A percentile compares a stretch with the other conserved stretches of the same genome.
phyloP scores from a whole-genome alignment of 2,888 invertebrate species.

The Eupithecia pulchellata region DNA sequence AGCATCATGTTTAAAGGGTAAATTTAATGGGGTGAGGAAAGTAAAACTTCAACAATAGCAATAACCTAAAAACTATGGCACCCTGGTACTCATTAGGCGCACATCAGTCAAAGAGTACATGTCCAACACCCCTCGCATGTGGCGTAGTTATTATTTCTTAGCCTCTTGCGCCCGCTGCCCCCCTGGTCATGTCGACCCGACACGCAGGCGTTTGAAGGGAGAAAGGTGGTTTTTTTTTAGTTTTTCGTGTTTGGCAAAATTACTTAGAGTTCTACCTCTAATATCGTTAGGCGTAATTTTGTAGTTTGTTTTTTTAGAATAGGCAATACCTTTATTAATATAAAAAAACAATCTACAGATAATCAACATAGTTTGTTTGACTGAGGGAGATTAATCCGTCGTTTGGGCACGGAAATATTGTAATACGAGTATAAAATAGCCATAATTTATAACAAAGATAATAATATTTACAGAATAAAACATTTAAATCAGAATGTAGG shows the following conservation, averaged over 20 bases:
- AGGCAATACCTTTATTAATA: too few species aligned
- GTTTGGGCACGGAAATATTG: too few species aligned
- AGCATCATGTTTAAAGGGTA: too few species aligned
- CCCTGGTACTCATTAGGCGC: slow-evolving; percentile 54
- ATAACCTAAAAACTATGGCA: slow-evolving; percentile 37
- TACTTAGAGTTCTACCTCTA: background rate
- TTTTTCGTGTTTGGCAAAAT: slow-evolving; percentile 4
- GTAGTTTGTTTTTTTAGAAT: background rate
- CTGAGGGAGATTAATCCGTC: too few species aligned
- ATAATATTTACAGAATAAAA: too few species aligned
- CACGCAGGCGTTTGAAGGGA: slow-evolving; percentile 28
- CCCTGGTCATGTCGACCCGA: slow-evolving; percentile 62
- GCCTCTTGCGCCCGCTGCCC: slow-evolving; percentile 58
- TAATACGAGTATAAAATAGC: too few species aligned
- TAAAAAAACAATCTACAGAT: too few species aligned
- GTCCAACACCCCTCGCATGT: slow-evolving; percentile 71
- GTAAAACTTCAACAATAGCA: background rate
- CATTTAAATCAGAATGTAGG: too few species aligned
- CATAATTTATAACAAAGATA: too few species aligned
- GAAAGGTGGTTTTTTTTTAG: slow-evolving; percentile 23
- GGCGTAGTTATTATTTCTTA: slow-evolving; percentile 81
- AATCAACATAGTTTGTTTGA: too few species aligned
- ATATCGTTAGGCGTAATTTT: background rate
- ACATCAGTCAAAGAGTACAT: slow-evolving; percentile 57
- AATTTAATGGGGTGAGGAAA: too few species aligned